Base-by-base conservation (phyloP, 2,888 invertebrate species). In the Coleophora deauratella region DNA sequence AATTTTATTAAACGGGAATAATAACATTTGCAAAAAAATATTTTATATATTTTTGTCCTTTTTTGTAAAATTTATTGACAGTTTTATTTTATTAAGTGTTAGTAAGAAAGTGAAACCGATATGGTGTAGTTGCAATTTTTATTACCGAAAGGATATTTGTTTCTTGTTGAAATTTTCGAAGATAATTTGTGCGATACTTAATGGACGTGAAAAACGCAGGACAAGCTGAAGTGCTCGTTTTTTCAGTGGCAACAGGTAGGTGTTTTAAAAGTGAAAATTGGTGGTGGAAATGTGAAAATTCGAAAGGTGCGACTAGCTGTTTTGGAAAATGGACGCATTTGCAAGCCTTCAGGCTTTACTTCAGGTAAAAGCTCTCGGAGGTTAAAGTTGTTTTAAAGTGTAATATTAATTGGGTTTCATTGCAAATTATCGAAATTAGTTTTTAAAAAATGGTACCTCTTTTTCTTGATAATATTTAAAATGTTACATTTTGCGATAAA, bases 31-130 rank as follows among this genome's bases (percentile, higher is more conserved):
- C 54, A 52, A 44, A 52, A 35, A 30, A 51, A 47, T 50, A 9
- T 31, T 9, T 31, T 21, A 2, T 31, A 8, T 31, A 31, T 31
- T 31, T 31, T 31, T 11, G 6, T 31, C 31, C 9, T 31, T n/a
- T 31, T 31, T 1, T 31, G 11, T n/a, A 31, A 31, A 10, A 31
- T n/a, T 11, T 31, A 11, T 9, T 31, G 11, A 31, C n/a, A 31
- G 63, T 15, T 15, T 14, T n/a, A 31, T 28, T 37, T 15, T 14
- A 33, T 15, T 14, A 33, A 38, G 39, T 39, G 39, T 39, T 39
- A 33, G 38, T 31, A 31, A 74, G 21, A 21, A 75, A 77, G 79
- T 79, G 80, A 74, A 72, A 75, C 61, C 55, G 56, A 67, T 67
- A 59, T 50, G 72, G 76, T 66, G 64, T 56, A 54, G 60, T 59